Evolutionary conservation across 1,140 invertebrate species (phyloP), one percentile per base, ranked within the genome.

Genomic region (Drosophila hydei): DNA sequence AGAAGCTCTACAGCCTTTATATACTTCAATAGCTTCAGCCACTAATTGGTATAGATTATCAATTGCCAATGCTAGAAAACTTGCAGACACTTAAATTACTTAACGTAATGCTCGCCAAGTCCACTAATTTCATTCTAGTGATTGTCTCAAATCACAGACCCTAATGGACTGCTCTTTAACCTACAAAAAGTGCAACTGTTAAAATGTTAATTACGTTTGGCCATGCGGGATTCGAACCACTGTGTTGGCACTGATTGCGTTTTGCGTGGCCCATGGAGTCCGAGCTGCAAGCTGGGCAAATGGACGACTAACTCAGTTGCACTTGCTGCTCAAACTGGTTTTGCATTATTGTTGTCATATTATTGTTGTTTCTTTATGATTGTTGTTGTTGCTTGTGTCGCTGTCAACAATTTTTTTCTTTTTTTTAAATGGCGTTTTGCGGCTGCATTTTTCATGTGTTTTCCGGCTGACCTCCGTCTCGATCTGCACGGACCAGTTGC

Each of bases 371-470:
- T 70, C n/a, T 55, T 68, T 73, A 62, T 54, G 69, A 45, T n/a
- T n/a, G n/a, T n/a, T n/a, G n/a, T n/a, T n/a, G n/a, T n/a, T n/a
- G n/a, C n/a, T n/a, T n/a, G n/a, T n/a, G n/a, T n/a, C n/a, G n/a
- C 71, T 71, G 51, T 70, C 59, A 78, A 78, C 72, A 84, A 59
- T 33, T 33, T 33, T 27, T 6, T 27, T 6, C 1, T 6, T 27
- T 6, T 33, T 33, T 63, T 79, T 72, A 88, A 77, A 77, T 87
- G 71, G 81, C 59, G 58, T 38, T 58, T 30, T 19, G 56, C 30
- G 65, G 70, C 48, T 88, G 81, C 81, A 88, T 88, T 87, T 87
- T 88, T 79, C 81, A 87, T 88, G 79, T 84, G 38, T 87, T 87
- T 87, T 88, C 83, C 81, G 61, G 81, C 75, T 87, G 81, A 87